Base-by-base conservation (phyloP, 2,888 invertebrate species). In the Agrotis ipsilon region DNA sequence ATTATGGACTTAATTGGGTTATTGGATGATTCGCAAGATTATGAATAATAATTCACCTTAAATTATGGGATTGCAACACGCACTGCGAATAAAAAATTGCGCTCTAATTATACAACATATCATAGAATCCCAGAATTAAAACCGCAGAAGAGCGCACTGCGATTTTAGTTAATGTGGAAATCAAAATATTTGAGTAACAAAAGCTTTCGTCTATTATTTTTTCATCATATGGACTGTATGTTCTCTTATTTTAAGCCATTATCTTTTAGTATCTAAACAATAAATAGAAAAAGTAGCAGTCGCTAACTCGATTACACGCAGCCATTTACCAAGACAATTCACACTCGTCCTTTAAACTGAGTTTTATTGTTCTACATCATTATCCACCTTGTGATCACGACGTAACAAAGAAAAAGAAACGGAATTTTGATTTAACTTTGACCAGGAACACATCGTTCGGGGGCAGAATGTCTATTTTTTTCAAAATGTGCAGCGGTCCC, bases 301-400 rank as follows among this genome's bases (percentile, higher is more conserved):
- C 65, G 78, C 81, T 77, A 77, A 81, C 65, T 77, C 48, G 16
- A 18, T 39, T 68, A 77, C 78, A 81, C 2, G 62, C 24, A 70
- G 64, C 71, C 76, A 65, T 77, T 81, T 81, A 68, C 55, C 46
- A 21, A 55, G 48, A 64, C 66, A 71, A 57, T 77, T 72, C 59
- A 79, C 81, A 79, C 78, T 81, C 46, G 64, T 71, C 71, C 73
- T 70, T 77, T 74, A 49, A 67, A 80, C 51, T 14, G 19, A 49
- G 55, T 66, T 67, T 77, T 78, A 80, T 60, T 60, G 59, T 54
- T 39, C 48, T 24, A 75, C 69, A 66, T 69, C 24, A 75, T 59
- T 70, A 46, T 78, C 27, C 71, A 61, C 71, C 71, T 77, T 51
- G 19, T 75, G 27, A 7, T 7, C 66, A 49, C 11, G 3, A 39